A percentile compares a stretch with the other conserved stretches of the same genome.
Conservation (phyloP, 1,140 invertebrate genomes). For the Drosophila subobscura region DNA sequence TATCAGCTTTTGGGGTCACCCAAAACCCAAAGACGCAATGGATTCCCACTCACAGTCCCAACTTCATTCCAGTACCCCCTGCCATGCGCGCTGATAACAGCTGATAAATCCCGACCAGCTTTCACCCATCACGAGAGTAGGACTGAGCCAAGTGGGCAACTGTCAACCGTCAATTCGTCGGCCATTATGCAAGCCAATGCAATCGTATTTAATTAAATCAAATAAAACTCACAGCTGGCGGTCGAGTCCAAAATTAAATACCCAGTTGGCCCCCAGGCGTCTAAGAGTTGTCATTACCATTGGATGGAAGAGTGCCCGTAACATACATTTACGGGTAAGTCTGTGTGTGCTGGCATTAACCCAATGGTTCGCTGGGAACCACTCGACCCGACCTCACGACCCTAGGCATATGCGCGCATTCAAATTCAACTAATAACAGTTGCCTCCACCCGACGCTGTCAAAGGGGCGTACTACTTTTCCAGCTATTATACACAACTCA, state of each 20-base stretch:
- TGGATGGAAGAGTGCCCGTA: constrained; percentile 33
- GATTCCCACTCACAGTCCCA: not conserved
- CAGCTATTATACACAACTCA: constrained; percentile 22
- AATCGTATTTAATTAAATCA: constrained; percentile 74
- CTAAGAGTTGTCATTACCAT: constrained; percentile 63
- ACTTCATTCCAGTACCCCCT: too few species aligned
- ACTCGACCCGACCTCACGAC: constrained; percentile 41
- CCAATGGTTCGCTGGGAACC: constrained; percentile 61
- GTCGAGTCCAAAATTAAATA: constrained; percentile 59
- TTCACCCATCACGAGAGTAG: constrained; percentile 15
- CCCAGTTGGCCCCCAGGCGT: constrained; percentile 24
- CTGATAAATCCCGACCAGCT: constrained; percentile 3
- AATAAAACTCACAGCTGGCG: constrained; percentile 78
- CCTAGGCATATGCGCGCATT: constrained; percentile 49
- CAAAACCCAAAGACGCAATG: not conserved
- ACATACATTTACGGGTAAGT: not conserved
- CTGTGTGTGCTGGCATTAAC: constrained; percentile 32
- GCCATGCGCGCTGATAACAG: constrained; percentile 20
- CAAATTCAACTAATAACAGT: constrained; percentile 69
- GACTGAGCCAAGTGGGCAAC: constrained; percentile 26
- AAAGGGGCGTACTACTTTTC: constrained; percentile 58
- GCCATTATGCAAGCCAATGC: constrained; percentile 56
- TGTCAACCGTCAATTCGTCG: constrained; percentile 36
- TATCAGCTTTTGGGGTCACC: constrained; percentile 5
- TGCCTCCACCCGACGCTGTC: constrained; percentile 46